Base-by-base conservation (phyloP, 2,113 vertebrate species). In the Anser cygnoides region DNA sequence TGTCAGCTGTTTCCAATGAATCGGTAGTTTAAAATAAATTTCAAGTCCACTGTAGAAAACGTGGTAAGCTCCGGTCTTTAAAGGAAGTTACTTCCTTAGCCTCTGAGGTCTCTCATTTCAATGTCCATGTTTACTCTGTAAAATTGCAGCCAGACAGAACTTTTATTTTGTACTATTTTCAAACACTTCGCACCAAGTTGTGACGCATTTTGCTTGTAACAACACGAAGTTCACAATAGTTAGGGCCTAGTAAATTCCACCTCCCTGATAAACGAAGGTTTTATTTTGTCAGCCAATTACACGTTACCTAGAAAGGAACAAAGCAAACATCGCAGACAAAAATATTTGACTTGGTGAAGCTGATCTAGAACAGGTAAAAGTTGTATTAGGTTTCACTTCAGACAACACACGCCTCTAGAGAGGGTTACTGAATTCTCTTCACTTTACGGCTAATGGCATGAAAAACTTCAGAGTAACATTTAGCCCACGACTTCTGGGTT, bases 281-380 rank as follows among this genome's bases (percentile, higher is more conserved):
- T 93, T 67, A 61, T 50, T 92, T 76, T 80, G 58, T 39, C 57
- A 68, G 61, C 4, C 77, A 87, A 43, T 11, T 93, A 68, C 74
- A 89, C 41, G 54, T 79, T 81, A 84, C 54, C 44, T 43, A 66
- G 52, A 84, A 90, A 78, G 35, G 41, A 81, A 33, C 4, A 68
- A n/a, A 26, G 78, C 44, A 93, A 91, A 91, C 14, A 37, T 0
- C 8, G 50, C 0, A 0, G 35, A 91, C 59, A 76, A 91, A 78
- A 89, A 93, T 85, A 92, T 91, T 96, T 84, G 74, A 81, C 68
- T 70, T 90, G 33, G 29, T 68, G 35, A 95, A 92, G 74, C 33
- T 87, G 80, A 70, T 67, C 46, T 68, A 33, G 29, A 89, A 55
- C 29, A 79, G 61, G 22, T 4, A 49, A n/a, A 83, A 79, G 29